Base-by-base conservation (phyloP, 2,888 invertebrate species). In the Chironomus tentans region DNA sequence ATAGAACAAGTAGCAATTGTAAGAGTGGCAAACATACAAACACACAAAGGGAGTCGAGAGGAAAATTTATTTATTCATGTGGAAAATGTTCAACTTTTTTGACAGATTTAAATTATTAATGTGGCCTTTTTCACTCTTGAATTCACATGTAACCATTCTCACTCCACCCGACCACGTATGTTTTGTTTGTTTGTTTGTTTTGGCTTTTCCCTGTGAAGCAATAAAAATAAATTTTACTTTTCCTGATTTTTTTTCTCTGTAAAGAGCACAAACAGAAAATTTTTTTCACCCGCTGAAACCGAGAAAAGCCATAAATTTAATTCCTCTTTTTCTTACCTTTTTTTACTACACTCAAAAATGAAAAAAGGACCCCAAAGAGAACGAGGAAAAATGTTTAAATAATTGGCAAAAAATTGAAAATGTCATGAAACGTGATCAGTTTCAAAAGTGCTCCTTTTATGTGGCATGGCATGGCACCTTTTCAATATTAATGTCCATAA, bases 321-420 rank as follows among this genome's bases (percentile, higher is more conserved):
- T 62, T 73, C 47, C 21, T 15, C 28, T 22, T 65, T 65, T 68
- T 68, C 46, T 21, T 56, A 18, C 15, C 50, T 56, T 18, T 15
- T 56, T 50, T n/a, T n/a, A 56, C 5, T 38, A 38, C 38, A 10
- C 1, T 38, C 38, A 38, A 38, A 38, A 56, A 18, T 7, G 1
- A 50, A 50, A 56, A 56, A 18, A 15, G 56, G 15, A 15, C 56
- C 56, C n/a, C 3, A 15, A 56, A 56, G 56, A 18, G 38, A 10
- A 68, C 4, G 13, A 47, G 18, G 2, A 74, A 38, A 68, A 48
- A 68, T 68, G 68, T 56, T 56, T 46, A 38, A 76, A 76, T 76
- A 69, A 76, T 76, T 76, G 76, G 50, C 65, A n/a, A 74, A 75
- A 71, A 76, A 69, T 76, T 76, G 76, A 76, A 76, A 76, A 76